Base-by-base conservation (phyloP, 2,888 invertebrate species). In the Plusia festucae region DNA sequence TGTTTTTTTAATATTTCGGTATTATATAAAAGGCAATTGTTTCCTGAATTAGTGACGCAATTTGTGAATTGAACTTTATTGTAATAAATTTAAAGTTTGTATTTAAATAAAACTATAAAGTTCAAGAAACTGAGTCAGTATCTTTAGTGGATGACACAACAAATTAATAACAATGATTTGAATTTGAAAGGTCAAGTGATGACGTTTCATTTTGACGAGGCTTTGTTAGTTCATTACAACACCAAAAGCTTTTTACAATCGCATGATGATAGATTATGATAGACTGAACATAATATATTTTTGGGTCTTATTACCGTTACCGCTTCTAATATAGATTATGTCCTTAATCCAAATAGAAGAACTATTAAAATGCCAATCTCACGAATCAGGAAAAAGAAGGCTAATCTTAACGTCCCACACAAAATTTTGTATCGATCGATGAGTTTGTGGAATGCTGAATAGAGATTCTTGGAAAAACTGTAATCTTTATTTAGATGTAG, bases 21-120 rank as follows among this genome's bases (percentile, higher is more conserved):
- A 63, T 40, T 5, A n/a, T 40, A n/a, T 40, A 4, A 7, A n/a
- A 5, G 40, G 0, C n/a, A n/a, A 15, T 40, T 40, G 6, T 6
- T 40, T n/a, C 40, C n/a, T 11, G 13, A 34, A 34, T 34, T 15
- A n/a, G n/a, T 40, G 1, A n/a, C n/a, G 0, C n/a, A 40, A 40
- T 40, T 40, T n/a, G n/a, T n/a, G 6, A 40, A 40, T n/a, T n/a
- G 40, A 40, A 40, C 40, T 40, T n/a, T n/a, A 40, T 1, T n/a
- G 7, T n/a, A 6, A 40, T 40, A 49, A 53, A 46, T 27, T 52
- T 59, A 18, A 16, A 53, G 52, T 55, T 60, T 46, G 52, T 67
- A 51, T 67, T 76, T 60, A 72, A 53, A 67, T 72, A 72, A 76
- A 18, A 63, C 32, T 16, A 11, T 53, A 73, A 69, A 76, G 70